These are phyloP conservation scores for Echinometra lucunter DNA, from an alignment of 53 echinoderm and acorn worm species.

Conservation along the genomic window DNA sequence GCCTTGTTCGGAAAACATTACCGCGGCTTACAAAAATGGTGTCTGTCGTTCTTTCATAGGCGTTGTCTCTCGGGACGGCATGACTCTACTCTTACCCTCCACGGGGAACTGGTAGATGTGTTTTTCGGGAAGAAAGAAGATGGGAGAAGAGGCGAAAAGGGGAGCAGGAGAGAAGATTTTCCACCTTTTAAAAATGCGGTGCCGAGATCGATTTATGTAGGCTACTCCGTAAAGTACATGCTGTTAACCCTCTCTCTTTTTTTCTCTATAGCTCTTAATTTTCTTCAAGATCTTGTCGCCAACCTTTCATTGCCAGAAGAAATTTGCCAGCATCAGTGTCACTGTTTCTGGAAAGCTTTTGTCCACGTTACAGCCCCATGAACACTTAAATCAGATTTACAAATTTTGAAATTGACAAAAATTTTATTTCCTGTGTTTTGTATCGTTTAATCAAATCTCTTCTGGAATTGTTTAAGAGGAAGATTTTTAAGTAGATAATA, in stretches of 20 bases:
- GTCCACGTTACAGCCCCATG: neutral
- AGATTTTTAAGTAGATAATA: slow-evolving; percentile 7
- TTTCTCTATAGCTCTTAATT: neutral
- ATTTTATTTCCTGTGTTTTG: neutral
- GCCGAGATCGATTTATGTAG: slow-evolving; percentile 58
- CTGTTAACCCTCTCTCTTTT: neutral
- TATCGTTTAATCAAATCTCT: slow-evolving; percentile 3
- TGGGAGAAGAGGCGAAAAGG: neutral
- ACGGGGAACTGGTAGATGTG: slow-evolving; percentile 47
- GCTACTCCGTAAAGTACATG: slow-evolving; percentile 52
- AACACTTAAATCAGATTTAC: neutral
- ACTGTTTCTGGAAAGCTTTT: neutral
- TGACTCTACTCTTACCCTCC: slow-evolving; percentile 54
- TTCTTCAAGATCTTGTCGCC: neutral
- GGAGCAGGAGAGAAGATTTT: slow-evolving; percentile 51
- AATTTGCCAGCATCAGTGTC: neutral
- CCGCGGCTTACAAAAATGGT: slow-evolving; percentile 63
- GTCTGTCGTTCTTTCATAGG: slow-evolving; percentile 29
- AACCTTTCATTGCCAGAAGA: neutral
- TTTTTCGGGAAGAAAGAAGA: slow-evolving; percentile 35
- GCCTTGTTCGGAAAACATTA: slow-evolving; percentile 64
- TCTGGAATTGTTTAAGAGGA: neutral
- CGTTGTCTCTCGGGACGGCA: slow-evolving; percentile 39
- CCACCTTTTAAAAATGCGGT: slow-evolving; percentile 21
- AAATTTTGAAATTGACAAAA: neutral